A percentile compares a stretch with the other conserved stretches of the same genome.
Evolutionary conservation across 2,888 invertebrate species (phyloP).

Genomic region (Argyresthia goedartella): DNA sequence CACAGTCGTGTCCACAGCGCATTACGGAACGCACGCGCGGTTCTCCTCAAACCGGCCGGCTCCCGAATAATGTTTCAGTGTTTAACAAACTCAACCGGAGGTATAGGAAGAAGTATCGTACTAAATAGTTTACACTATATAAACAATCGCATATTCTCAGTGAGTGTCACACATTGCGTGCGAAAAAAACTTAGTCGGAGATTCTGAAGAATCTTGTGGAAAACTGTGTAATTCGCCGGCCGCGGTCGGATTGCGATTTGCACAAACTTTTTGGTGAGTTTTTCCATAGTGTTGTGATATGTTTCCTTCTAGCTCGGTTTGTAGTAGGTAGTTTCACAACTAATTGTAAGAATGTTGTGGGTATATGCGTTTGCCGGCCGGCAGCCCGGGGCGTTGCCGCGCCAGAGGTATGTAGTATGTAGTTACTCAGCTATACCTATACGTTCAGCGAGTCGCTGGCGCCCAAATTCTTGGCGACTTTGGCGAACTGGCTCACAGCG

Average conservation of each 20-base stretch:
- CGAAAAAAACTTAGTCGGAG: slow-evolving; percentile 71
- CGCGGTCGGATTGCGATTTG: slow-evolving; percentile 59
- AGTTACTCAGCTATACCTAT: slow-evolving; percentile 24
- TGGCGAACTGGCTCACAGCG: too few relatives aligned
- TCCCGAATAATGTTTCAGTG: slow-evolving; percentile 71
- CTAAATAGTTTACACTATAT: slow-evolving; percentile 66
- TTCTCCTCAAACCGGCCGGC: slow-evolving; percentile 62
- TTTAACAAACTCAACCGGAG: slow-evolving; percentile 68
- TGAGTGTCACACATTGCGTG: slow-evolving; percentile 71
- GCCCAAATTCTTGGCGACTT: slow-evolving; percentile 35
- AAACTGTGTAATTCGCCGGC: slow-evolving; percentile 66
- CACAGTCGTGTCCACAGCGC: slow-evolving; percentile 63
- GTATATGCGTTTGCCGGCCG: slow-evolving; percentile 12
- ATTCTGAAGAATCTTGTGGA: slow-evolving; percentile 71
- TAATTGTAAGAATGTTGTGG: background rate
- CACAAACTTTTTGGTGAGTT: slow-evolving; percentile 63
- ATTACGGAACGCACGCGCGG: slow-evolving; percentile 62
- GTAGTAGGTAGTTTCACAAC: background rate
- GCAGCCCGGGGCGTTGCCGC: slow-evolving; percentile 50
- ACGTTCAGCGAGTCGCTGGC: slow-evolving; percentile 48
- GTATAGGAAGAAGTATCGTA: slow-evolving; percentile 67
- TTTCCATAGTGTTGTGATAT: background rate
- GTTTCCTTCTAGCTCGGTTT: background rate
- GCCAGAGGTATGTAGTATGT: slow-evolving; percentile 18
- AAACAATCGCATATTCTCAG: slow-evolving; percentile 68